Base-by-base conservation (phyloP, 2,888 invertebrate genomes). In the Celastrina argiolus region DNA sequence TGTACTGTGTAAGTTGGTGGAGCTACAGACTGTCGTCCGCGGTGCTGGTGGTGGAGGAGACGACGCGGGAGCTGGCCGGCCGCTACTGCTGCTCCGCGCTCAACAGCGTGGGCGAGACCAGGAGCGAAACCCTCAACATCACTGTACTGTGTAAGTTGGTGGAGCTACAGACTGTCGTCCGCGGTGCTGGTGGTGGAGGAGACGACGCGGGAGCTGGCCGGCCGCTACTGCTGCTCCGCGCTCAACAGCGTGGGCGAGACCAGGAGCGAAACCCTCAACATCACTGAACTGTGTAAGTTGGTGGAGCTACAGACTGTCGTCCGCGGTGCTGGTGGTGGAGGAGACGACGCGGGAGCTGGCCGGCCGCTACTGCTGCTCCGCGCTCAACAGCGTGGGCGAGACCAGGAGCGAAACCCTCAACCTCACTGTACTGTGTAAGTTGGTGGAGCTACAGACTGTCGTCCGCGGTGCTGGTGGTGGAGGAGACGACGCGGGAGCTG, bases 311-410 rank as follows among this genome's bases (percentile, higher is more conserved):
- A 75, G 78, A 0, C 79, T 80, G 0, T 72, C 77, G 0, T 80
- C 81, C 0, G 75, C 78, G 4, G 74, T 72, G 31, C 75, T 90
- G 58, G 65, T 78, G 6, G 74, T 88, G 5, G 84, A 86, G 42
- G 88, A 90, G 65, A 76, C 80, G 6, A 81, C 80, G n/a, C 74
- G 88, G 0, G 74, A 73, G 1, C 88, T 85, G 71, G 79, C 86
- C 0, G 91, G 91, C 0, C 75, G 78, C 7, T 91, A 91, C 78
- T 79, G 88, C 8, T 91, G 90, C 72, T 81, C 85, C 1, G 90
- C 90, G 0, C 71, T 68, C 18, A 91, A 90, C 74, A 77, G 74
- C 18, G 74, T 89, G 14, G 90, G 90, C 0, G 84, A 85, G 69
- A 88, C 88, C 0, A 78, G 83, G 58, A 80, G 88, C 0, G 87